Conservation (phyloP, 2,888 invertebrate genomes). For the Volucella inanis region DNA sequence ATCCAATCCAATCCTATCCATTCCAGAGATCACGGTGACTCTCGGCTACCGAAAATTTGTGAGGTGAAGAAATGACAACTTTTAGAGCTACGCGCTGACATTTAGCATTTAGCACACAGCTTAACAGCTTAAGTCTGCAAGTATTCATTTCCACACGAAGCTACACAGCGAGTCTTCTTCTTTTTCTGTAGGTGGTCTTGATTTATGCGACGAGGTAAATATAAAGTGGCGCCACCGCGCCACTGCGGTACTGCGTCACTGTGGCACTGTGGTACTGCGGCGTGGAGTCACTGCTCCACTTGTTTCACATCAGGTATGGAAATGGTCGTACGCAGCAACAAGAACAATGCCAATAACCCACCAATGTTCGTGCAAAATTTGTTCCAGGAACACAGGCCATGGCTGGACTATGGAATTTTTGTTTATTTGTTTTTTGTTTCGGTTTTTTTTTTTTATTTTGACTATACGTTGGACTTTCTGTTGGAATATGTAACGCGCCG, state of each 20-base stretch:
- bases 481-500: constrained; percentile 35
- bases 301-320: constrained; percentile 66
- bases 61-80: constrained; percentile 75
- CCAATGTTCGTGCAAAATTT: constrained; percentile 71
- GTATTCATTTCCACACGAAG: constrained; percentile 10
- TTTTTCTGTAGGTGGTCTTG: constrained; percentile 73
- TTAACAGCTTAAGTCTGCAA: not conserved
- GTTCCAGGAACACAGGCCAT: constrained; percentile 67
- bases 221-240: constrained; percentile 75
- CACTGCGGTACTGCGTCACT: constrained; percentile 20
- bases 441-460: constrained; percentile 13
- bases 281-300: constrained; percentile 65
- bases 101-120: constrained; percentile 67
- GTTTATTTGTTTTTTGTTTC: not conserved
- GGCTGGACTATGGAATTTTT: constrained; percentile 47
- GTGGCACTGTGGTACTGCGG: too few relatives aligned
- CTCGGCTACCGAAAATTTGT: constrained; percentile 71
- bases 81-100: constrained; percentile 71
- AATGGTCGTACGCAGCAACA: constrained; percentile 8
- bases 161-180: constrained; percentile 14
- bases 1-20: constrained; percentile 5
- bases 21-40: constrained; percentile 11
- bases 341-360: constrained; percentile 75
- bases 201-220: constrained; percentile 73
- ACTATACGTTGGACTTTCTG: constrained; percentile 8